Evolutionary conservation across 2,113 vertebrate genomes (phyloP), one percentile per base, ranked within the genome.

Genomic region (Odontophorus gujanensis): DNA sequence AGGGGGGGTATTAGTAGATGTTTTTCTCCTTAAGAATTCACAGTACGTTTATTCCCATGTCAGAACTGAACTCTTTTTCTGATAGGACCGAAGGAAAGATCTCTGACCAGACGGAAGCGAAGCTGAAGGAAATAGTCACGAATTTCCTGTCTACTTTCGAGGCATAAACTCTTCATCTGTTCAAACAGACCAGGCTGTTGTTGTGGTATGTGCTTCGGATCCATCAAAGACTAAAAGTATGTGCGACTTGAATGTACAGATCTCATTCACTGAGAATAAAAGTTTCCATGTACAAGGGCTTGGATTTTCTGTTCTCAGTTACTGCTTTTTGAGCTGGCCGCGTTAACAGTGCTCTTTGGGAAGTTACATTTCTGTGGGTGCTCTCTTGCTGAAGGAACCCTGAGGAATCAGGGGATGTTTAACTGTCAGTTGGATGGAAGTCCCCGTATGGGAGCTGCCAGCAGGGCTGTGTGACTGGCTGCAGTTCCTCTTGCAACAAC

Each of bases 61-160:
- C 22, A 89, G 16, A 85, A 73, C 32, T 79, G 3, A 50, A 61
- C 30, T 96, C 66, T 76, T 87, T 34, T 40, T 91, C 34, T 81
- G 72, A 87, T 87, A 99, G 99, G 98, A 61, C 96, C 1, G 99
- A 99, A 24, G 99, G 99, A 51, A 98, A 98, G 97, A 99, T 99
- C 96, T 99, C 98, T 30, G 98, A 99, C 87, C 97, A 98, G 93
- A 97, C 98, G 19, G 99, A 99, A 74, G 98, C 97, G 3, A 99
- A 99, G 95, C 93, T 99, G 97, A 99, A 99, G 97, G 98, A 99
- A 96, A 91, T 98, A 74, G 99, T 99, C 82, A 97, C 98, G 69
- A 98, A 50, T 94, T 99, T 99, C 97, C 96, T 99, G 97, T 97
- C 99, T 94, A 99, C 98, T 96, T 99, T 99, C 13, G 99, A 99